A percentile compares a stretch with the other conserved stretches of the same genome.
Evolutionary conservation across 2,113 vertebrate genomes (phyloP).

Genomic region (Herpailurus yagouaroundi): DNA sequence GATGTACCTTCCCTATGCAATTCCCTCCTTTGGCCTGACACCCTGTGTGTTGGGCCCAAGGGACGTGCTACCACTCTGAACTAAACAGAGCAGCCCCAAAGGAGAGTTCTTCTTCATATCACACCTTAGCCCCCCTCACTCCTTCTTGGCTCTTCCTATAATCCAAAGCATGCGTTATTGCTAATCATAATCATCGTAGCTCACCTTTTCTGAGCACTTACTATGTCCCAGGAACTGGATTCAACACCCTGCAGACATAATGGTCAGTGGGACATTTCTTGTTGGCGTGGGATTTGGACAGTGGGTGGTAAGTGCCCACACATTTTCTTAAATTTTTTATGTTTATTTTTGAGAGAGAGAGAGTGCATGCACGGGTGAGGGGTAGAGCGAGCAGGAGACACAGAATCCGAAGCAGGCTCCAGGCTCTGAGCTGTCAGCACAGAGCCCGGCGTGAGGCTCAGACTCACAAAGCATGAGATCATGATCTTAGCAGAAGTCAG

Average conservation of each 20-base stretch:
- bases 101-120: neutral
- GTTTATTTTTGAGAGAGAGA: no score
- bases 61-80: neutral
- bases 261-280: neutral
- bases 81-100: neutral
- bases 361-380: accelerated
- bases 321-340: neutral
- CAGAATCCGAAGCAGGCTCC: no score
- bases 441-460: no score
- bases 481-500: no score
- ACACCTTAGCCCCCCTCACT: neutral
- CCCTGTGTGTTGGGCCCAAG: neutral
- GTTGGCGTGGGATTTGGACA: no score
- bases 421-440: no score
- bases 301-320: no score
- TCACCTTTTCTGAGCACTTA: neutral
- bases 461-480: no score
- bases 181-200: neutral
- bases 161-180: neutral
- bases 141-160: neutral
- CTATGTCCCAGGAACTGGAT: neutral
- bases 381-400: no score
- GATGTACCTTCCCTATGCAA: neutral
- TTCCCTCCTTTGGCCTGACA: neutral
- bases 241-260: neutral